phyloP scores from a whole-genome alignment of 2,797 vertebrate species.

The Smutsia temminckii region DNA sequence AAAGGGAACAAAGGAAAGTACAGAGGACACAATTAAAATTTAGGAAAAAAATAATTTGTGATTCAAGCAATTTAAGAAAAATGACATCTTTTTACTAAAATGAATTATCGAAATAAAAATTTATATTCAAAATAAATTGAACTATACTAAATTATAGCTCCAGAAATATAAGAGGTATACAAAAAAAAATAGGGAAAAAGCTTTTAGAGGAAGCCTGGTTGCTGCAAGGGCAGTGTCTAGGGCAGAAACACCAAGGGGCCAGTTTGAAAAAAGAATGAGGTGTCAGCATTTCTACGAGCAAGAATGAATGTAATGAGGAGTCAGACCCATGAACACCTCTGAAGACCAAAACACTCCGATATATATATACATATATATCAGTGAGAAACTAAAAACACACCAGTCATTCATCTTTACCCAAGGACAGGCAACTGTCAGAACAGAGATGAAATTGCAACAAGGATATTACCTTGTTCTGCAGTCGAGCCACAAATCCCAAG shows the following conservation, averaged over 20 bases:
- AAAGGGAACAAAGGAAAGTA: background rate
- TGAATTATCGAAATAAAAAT: slow-evolving; percentile 20
- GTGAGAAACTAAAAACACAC: slow-evolving; percentile 63
- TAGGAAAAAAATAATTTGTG: slow-evolving; percentile 21
- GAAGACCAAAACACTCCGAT: slow-evolving; percentile 53
- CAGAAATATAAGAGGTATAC: slow-evolving; percentile 45
- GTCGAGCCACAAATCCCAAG: background rate
- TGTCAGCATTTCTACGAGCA: background rate
- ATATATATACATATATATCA: slow-evolving; percentile 48
- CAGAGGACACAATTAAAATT: background rate
- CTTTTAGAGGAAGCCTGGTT: slow-evolving; percentile 49
- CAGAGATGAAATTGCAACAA: background rate
- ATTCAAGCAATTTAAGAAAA: slow-evolving; percentile 53
- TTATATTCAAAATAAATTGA: slow-evolving; percentile 43
- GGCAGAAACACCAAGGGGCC: slow-evolving; percentile 39
- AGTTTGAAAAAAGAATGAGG: slow-evolving; percentile 52
- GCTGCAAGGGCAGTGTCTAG: slow-evolving; percentile 58
- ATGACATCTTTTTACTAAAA: background rate
- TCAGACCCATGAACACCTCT: slow-evolving; percentile 43
- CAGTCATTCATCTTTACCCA: slow-evolving; percentile 54
- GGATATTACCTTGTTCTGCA: background rate
- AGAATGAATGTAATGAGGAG: slow-evolving; percentile 58
- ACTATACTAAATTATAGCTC: slow-evolving; percentile 36
- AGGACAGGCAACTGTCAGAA: slow-evolving; percentile 32
- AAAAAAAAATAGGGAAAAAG: slow-evolving; percentile 32